Evolutionary conservation across 37 sponge, comb jelly and placozoan genomes (phyloP), one percentile per base, ranked within the genome.

Genomic region (Chondrosia reniformis): DNA sequence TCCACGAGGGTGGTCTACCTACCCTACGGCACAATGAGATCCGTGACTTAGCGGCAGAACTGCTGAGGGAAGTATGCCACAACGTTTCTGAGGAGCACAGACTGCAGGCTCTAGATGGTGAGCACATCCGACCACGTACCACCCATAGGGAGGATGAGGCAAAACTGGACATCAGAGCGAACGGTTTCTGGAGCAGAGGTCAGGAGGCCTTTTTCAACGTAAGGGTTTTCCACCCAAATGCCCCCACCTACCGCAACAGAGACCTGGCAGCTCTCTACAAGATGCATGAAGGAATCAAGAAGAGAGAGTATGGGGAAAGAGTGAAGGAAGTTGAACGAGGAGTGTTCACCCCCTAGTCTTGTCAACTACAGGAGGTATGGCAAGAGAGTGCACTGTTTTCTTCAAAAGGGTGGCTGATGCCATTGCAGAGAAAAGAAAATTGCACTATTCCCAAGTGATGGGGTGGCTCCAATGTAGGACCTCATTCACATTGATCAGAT

Each of bases 1-100:
- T n/a, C 72, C 72, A 69, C 72, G 42, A 69, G 12, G 43, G 72
- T 40, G 72, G 72, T 39, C 4, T 69, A 34, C 72, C 72, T 6
- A 40, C 44, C 21, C 12, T 69, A 19, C 42, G 72, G 39, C 42
- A 69, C 43, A 69, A 69, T 40, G 72, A 69, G 36, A 6, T 39
- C 4, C 42, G 72, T 39, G 72, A 69, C 43, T 44, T 69, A 1
- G 21, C 42, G 5, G 72, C 43, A 21, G 72, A 69, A 44, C 43
- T 69, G 2, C 44, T 69, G 43, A 8, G 24, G 2, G 42, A 69
- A 7, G 21, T 24, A 39, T 38, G 9, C 72, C 72, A 36, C 43
- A 8, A 24, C 12, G 72, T 69, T 10, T 69, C 42, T 8, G 21
- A 17, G 4, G 72, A 40, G 36, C 72, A 41, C 2, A 38, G 43